Base-by-base conservation (phyloP, 2,888 invertebrate species). In the Imbricaverruca yamaguchii region DNA sequence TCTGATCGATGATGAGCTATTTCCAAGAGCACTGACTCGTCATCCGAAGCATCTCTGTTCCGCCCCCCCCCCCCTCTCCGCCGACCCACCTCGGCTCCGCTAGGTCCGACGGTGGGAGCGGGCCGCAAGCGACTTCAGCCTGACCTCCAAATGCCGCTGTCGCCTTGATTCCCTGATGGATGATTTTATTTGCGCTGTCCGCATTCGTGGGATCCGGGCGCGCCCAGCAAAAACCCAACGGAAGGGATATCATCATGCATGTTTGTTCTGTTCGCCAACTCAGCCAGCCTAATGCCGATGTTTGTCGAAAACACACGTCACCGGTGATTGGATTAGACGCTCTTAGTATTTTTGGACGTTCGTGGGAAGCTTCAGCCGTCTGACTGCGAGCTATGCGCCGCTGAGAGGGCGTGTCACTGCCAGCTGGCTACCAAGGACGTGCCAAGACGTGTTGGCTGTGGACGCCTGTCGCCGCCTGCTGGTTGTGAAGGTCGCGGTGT, bases 191-290 rank as follows among this genome's bases (percentile, higher is more conserved):
- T 69, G 69, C 39, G 69, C 69, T 15, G 69, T 10, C 69, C 69
- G 69, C 39, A 69, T 25, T 39, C 11, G 65, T 13, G 9, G 23
- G 65, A 4, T 12, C 23, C 65, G 39, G 23, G 12, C 23, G 65
- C 65, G 21, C 12, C 25, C 39, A 15, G 23, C 25, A 69, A 69
- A 69, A 69, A 13, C 25, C 23, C 12, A 13, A 39, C 69, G 23
- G 39, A 25, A 13, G 69, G 39, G 69, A 13, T 61, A 69, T 69
- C 69, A 69, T 69, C 69, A 69, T 69, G 69, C 69, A 69, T 69
- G 69, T 69, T 69, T 69, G 69, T 69, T 69, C 39, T 69, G 69
- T 69, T 69, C 69, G 39, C 69, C 25, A 69, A 69, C 69, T 69
- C 39, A 69, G 69, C 23, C 39, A 69, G 15, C 23, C 69, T 69